Evolutionary conservation across 2,888 invertebrate genomes (phyloP).

Genomic region (Disparrhopalites patrizii): DNA sequence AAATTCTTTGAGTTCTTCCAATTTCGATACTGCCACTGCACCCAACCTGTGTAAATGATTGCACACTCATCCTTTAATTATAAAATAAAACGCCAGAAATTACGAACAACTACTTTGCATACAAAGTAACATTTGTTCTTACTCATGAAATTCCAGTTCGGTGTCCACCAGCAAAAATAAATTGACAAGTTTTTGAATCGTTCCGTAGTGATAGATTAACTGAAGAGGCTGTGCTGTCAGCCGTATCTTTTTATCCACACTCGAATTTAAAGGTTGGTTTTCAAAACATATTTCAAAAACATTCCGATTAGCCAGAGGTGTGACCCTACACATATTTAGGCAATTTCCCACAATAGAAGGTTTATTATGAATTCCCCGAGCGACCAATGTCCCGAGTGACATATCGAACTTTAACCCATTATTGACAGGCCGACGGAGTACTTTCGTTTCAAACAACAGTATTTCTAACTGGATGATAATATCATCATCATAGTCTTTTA

Average conservation of each 20-base stretch:
- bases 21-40: conserved; percentile 74
- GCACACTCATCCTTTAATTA: not conserved
- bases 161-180: too few relatives aligned
- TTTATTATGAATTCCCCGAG: conserved; percentile 55
- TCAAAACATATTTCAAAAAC: conserved; percentile 81
- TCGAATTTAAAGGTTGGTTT: conserved; percentile 80
- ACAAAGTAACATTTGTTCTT: not conserved
- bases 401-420: conserved; percentile 55
- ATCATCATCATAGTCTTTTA: conserved; percentile 27
- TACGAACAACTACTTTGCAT: not conserved
- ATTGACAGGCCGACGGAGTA: conserved; percentile 39
- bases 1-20: conserved; percentile 83
- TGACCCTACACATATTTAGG: not conserved
- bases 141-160: too few relatives aligned
- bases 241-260: conserved; percentile 69
- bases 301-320: conserved; percentile 22
- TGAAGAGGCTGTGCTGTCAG: conserved; percentile 76
- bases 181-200: conserved; percentile 77
- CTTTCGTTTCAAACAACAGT: conserved; percentile 50
- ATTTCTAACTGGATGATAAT: conserved; percentile 20
- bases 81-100: too few relatives aligned
- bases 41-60: conserved; percentile 63
- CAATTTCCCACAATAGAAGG: conserved; percentile 26
- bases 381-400: conserved; percentile 66
- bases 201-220: conserved; percentile 85